A percentile compares a stretch with the other conserved stretches of the same genome.
Conservation (phyloP, 2,888 invertebrate genomes). For the Aphelenchoides bicaudatus region DNA sequence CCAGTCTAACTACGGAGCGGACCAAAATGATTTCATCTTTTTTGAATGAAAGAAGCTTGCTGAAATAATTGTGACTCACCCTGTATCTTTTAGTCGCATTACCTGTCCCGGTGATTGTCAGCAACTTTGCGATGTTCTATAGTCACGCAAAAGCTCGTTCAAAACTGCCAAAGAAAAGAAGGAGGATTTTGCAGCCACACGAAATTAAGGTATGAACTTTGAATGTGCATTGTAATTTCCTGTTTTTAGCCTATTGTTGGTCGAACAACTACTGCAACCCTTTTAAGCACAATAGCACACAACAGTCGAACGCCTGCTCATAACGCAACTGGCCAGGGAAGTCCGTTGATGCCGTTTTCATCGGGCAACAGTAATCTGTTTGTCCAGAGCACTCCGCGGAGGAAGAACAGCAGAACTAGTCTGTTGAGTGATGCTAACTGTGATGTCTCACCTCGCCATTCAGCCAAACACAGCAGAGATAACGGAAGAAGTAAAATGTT, state of each 20-base stretch:
- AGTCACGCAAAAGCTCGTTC: slow-evolving; percentile 84
- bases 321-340: slow-evolving; percentile 2
- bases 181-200: slow-evolving; percentile 52
- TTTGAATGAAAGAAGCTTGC: not conserved
- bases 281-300: slow-evolving; percentile 42
- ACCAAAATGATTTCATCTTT: too few relatives aligned
- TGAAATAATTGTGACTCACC: not conserved
- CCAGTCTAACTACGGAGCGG: not conserved
- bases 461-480: slow-evolving; percentile 7
- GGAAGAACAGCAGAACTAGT: not conserved
- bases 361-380: slow-evolving; percentile 3
- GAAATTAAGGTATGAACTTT: too few relatives aligned
- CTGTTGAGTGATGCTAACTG: slow-evolving; percentile 14
- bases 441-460: slow-evolving; percentile 4
- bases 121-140: slow-evolving; percentile 55
- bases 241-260: slow-evolving; percentile 31
- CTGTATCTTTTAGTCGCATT: slow-evolving; percentile 36
- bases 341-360: slow-evolving; percentile 14
- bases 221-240: too few relatives aligned
- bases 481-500: slow-evolving; percentile 8
- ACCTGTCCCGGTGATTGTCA: slow-evolving; percentile 65
- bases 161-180: slow-evolving; percentile 56
- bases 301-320: slow-evolving; percentile 3
- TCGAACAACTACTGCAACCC: slow-evolving; percentile 47
- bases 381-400: slow-evolving; percentile 9